A percentile compares a stretch with the other conserved stretches of the same genome.
Conservation (phyloP, 2,888 invertebrate genomes). For the Himalopsyche anomala region DNA sequence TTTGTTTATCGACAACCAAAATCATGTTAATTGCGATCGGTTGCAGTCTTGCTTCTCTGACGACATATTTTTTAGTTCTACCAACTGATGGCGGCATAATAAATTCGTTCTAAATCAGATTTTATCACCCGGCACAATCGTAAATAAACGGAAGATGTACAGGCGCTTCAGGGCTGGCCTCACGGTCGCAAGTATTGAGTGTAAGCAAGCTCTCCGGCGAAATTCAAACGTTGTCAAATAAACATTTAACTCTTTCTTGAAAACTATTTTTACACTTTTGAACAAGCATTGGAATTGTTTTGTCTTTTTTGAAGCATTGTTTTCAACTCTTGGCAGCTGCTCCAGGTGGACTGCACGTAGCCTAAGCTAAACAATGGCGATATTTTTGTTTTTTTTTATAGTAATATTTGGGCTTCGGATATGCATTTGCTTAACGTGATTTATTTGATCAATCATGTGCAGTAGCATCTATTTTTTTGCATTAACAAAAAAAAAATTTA, state of each 20-base stretch:
- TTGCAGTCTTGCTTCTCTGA: slow-evolving; percentile 12
- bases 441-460: no score
- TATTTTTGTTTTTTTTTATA: neutral
- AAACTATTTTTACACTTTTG: slow-evolving; percentile 3
- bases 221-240: slow-evolving; percentile 5
- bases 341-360: neutral
- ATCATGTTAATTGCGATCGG: slow-evolving; percentile 23
- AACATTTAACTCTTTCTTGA: neutral
- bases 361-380: neutral
- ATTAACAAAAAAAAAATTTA: no score
- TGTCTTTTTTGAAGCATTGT: slow-evolving; percentile 4
- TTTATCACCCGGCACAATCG: neutral
- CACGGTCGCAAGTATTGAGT: no score
- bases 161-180: neutral
- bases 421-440: no score
- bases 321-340: slow-evolving; percentile 18
- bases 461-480: no score
- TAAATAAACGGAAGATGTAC: slow-evolving; percentile 11
- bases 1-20: slow-evolving; percentile 23
- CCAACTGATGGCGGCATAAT: slow-evolving; percentile 12
- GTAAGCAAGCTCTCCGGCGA: neutral
- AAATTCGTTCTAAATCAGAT: slow-evolving; percentile 31
- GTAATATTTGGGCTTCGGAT: neutral
- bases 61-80: slow-evolving; percentile 12
- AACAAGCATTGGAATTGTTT: neutral